Conservation (phyloP, 2,888 invertebrate genomes). For the Drosophila antonietae region DNA sequence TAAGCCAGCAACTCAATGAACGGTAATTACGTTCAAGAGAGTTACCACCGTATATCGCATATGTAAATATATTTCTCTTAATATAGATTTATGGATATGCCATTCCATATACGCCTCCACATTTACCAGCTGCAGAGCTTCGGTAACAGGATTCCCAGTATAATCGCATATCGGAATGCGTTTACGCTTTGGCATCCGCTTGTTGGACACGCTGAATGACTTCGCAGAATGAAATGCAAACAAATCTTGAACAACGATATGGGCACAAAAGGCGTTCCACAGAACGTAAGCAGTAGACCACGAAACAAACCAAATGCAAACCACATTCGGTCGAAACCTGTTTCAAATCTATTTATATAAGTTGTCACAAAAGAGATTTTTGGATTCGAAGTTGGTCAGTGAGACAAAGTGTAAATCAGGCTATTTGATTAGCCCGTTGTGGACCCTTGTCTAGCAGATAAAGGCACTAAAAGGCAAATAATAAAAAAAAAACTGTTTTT, state of each 20-base stretch:
- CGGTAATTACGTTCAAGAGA: not conserved
- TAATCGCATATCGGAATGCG: slow-evolving; percentile 48
- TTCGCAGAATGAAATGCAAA: slow-evolving; percentile 32
- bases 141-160: slow-evolving; percentile 21
- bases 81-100: not conserved
- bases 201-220: slow-evolving; percentile 13
- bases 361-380: not conserved
- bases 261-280: slow-evolving; percentile 13
- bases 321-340: not conserved
- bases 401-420: slow-evolving; percentile 13
- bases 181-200: slow-evolving; percentile 42
- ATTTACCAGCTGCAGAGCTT: slow-evolving; percentile 12
- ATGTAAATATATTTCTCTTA: not conserved
- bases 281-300: slow-evolving; percentile 2
- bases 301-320: slow-evolving; percentile 1
- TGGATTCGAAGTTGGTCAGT: not conserved
- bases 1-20: not conserved
- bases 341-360: not conserved
- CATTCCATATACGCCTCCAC: not conserved
- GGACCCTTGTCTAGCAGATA: slow-evolving; percentile 15
- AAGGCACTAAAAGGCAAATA: not conserved
- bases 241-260: slow-evolving; percentile 37
- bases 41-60: not conserved
- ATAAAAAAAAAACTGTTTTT: not conserved
- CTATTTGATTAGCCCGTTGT: not conserved